Evolutionary conservation across 2,888 invertebrate genomes (phyloP).

Genomic region (Tyria jacobaeae): DNA sequence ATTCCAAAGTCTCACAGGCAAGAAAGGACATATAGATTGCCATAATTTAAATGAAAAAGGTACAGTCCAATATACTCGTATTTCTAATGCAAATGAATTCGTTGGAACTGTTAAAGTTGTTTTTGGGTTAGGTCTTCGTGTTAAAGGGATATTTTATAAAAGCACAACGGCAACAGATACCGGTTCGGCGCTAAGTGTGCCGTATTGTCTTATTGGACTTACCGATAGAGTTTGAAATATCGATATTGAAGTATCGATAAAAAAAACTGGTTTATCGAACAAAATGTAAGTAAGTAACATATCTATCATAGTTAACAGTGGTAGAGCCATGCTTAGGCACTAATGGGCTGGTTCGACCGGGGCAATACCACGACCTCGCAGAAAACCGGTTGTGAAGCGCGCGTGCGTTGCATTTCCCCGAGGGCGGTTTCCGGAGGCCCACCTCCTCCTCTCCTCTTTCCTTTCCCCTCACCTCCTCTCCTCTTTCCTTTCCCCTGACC

Average conservation of each 20-base stretch:
- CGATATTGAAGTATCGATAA: constrained; percentile 21
- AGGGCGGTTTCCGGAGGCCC: too few relatives aligned
- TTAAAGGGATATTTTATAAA: constrained; percentile 45
- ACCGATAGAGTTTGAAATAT: constrained; percentile 32
- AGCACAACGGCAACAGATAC: constrained; percentile 40
- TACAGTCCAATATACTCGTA: constrained; percentile 32
- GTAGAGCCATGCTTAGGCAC: too few relatives aligned
- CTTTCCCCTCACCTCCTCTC: too few relatives aligned
- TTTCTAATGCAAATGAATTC: constrained; percentile 45
- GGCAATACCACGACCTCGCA: too few relatives aligned
- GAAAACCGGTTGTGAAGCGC: too few relatives aligned
- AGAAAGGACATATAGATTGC: constrained; percentile 31
- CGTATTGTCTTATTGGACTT: constrained; percentile 56
- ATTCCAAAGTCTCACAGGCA: constrained; percentile 4
- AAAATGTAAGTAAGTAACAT: neutral
- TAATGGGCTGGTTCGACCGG: too few relatives aligned
- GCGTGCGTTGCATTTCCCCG: too few relatives aligned
- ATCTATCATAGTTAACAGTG: too few relatives aligned
- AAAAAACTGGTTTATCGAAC: neutral
- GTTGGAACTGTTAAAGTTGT: constrained; percentile 42
- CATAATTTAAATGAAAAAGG: constrained; percentile 39
- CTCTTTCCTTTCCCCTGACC: too few relatives aligned
- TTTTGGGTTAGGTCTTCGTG: constrained; percentile 41
- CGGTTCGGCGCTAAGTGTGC: constrained; percentile 49
- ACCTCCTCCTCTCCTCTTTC: too few relatives aligned